phyloP scores from a whole-genome alignment of 2,113 vertebrate species.

The Thryonomys swinderianus region DNA sequence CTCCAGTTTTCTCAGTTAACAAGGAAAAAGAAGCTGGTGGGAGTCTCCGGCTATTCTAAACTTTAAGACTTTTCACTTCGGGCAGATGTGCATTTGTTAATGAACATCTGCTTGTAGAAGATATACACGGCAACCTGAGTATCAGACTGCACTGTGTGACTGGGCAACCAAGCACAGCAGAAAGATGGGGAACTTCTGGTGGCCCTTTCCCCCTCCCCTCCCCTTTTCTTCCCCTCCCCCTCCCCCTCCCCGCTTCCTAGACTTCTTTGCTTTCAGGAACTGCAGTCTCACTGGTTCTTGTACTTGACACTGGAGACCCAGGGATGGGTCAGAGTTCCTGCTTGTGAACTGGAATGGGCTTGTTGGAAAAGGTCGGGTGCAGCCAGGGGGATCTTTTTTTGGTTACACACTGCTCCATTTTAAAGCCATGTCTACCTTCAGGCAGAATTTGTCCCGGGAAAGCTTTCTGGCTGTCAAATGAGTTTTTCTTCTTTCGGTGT shows the following conservation, averaged over 20 bases:
- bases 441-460: conserved; percentile 55
- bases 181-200: too few species aligned
- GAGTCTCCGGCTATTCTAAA: background rate
- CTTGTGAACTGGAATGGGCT: background rate
- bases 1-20: background rate
- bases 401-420: background rate
- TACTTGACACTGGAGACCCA: background rate
- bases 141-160: background rate
- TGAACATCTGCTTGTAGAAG: background rate
- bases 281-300: background rate
- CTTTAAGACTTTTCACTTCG: background rate
- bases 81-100: background rate
- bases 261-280: background rate
- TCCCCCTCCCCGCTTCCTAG: too few species aligned
- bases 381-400: background rate
- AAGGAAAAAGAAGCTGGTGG: background rate
- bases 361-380: background rate
- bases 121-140: background rate
- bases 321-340: background rate
- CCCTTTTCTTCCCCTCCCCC: too few species aligned
- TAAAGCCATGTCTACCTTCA: conserved; percentile 6
- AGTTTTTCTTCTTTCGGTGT: background rate
- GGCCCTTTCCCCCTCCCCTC: background rate
- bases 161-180: background rate
- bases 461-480: conserved; percentile 47